A percentile compares a stretch with the other conserved stretches of the same genome.
Evolutionary conservation across 1,140 invertebrate species (phyloP).

Genomic region (Hyphantria cunea): DNA sequence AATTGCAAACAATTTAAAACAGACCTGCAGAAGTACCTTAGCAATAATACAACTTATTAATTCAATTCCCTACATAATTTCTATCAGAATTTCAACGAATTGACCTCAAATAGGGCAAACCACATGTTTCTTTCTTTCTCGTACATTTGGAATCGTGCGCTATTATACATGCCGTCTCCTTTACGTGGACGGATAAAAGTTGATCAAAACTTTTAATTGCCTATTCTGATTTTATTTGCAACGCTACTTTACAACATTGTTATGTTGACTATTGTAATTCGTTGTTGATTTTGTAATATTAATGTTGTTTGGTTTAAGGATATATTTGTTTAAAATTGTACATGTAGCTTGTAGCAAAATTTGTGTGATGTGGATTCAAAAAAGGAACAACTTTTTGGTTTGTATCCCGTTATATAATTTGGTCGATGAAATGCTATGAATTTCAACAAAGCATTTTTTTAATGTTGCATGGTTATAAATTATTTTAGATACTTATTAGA

Average conservation of each 20-base stretch:
- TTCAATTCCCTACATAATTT: constrained; percentile 20
- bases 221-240: constrained; percentile 26
- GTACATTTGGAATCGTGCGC: neutral
- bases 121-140: constrained; percentile 13
- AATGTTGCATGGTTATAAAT: no score
- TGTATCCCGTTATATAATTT: neutral
- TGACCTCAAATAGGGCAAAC: constrained; percentile 11
- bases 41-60: constrained; percentile 24
- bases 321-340: neutral
- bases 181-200: neutral
- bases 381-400: neutral
- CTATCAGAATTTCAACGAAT: constrained; percentile 24
- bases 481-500: no score
- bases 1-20: no score
- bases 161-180: constrained; percentile 1
- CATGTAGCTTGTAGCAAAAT: neutral
- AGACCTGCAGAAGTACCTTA: neutral
- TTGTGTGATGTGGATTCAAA: no score
- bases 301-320: neutral
- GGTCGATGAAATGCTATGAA: no score
- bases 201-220: constrained; percentile 27
- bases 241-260: constrained; percentile 13
- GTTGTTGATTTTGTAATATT: constrained; percentile 12
- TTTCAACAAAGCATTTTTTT: no score
- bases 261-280: constrained; percentile 9